phyloP scores from a whole-genome alignment of 2,797 vertebrate genomes.

The Enteromius mattozi region DNA sequence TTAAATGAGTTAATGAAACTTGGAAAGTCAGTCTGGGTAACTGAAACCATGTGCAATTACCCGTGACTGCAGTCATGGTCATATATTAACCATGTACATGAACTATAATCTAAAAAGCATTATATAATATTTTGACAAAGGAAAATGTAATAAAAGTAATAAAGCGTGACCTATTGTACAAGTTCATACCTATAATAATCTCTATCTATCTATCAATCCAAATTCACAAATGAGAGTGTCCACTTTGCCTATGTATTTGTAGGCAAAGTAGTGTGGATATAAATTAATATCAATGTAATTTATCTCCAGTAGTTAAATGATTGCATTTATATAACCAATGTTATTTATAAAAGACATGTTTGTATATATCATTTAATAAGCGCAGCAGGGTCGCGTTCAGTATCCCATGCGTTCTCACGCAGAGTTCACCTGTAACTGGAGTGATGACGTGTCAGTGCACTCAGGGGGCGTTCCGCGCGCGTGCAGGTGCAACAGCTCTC shows the following conservation, averaged over 20 bases:
- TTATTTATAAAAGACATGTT: not conserved
- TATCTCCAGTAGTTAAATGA: not conserved
- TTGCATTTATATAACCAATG: not conserved
- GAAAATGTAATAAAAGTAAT: not conserved
- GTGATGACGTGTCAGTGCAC: constrained; percentile 34
- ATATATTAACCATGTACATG: constrained; percentile 21
- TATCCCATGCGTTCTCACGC: too few relatives aligned
- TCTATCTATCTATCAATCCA: not conserved
- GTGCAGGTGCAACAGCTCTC: constrained; percentile 51
- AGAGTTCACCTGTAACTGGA: constrained; percentile 49
- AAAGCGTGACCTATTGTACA: not conserved
- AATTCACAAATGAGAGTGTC: not conserved
- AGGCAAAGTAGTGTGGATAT: not conserved
- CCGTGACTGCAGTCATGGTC: not conserved
- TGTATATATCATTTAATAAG: not conserved
- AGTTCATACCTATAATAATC: not conserved
- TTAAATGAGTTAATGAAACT: constrained; percentile 2
- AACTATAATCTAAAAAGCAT: not conserved
- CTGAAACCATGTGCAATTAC: not conserved
- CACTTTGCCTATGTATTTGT: not conserved
- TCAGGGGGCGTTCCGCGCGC: constrained; percentile 26
- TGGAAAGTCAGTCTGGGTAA: not conserved
- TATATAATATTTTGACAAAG: not conserved
- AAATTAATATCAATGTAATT: not conserved
- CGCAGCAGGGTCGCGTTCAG: not conserved